Evolutionary conservation across 2,113 vertebrate genomes (phyloP), one percentile per base, ranked within the genome.

Genomic region (Callionymus lyra): DNA sequence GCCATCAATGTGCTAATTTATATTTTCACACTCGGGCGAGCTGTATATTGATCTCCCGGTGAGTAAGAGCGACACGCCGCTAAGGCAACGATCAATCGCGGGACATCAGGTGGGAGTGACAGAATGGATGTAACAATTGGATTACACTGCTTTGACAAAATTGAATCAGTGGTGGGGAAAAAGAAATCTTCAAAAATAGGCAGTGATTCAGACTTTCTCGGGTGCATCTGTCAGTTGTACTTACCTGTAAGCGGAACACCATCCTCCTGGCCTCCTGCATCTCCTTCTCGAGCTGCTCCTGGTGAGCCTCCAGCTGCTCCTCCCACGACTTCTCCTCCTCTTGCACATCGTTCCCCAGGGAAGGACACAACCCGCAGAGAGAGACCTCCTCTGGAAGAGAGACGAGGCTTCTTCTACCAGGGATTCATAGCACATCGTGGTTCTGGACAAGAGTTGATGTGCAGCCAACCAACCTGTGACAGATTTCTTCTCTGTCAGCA

Each of bases 221-320:
- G n/a, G n/a, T n/a, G n/a, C n/a, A n/a, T n/a, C n/a, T n/a, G n/a
- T n/a, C n/a, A n/a, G n/a, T n/a, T n/a, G n/a, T n/a, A n/a, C 18
- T 31, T 76, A 96, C 94, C 89, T 98, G 94, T 27, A 98, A 80
- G 56, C 90, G 89, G 32, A 93, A 92, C 65, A 98, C 91, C 93
- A 97, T 93, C 83, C 89, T 93, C 68, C 93, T 92, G 0, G 94
- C 91, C 63, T 97, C 94, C 48, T 97, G 92, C 93, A 97, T 95
- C 58, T 97, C 94, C 74, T 87, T 97, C 56, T 94, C 93, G 71
- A 98, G 82, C 73, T 97, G 88, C 66, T 94, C 92, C 76, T 98
- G 94, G 58, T 98, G 92, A 38, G 88, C 87, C 67, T 93, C 62
- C 61, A 98, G 85, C 76, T 95, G 92, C 44, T 96, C 94, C 65